These are phyloP conservation scores for Neodiprion pinetum DNA, from an alignment of 1,140 invertebrate genomes.

Conservation along the genomic window DNA sequence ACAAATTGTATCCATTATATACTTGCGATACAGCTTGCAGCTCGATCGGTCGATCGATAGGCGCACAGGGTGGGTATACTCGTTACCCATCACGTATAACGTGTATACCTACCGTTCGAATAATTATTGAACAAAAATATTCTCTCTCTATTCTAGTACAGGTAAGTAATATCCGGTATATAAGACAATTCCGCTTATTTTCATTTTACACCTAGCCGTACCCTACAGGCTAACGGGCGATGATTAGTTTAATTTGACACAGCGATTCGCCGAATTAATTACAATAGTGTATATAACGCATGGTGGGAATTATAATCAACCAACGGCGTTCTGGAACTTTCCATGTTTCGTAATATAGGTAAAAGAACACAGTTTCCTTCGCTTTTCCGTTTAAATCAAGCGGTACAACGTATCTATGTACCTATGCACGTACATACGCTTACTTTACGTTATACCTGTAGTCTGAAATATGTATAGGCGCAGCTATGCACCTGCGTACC, in stretches of 20 bases:
- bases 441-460: no score
- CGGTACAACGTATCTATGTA: no score
- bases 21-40: no score
- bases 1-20: no score
- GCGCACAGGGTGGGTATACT: no score
- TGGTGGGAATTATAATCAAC: not conserved
- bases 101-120: no score
- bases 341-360: not conserved
- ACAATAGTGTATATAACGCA: not conserved
- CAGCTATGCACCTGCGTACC: no score
- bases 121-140: not conserved
- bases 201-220: not conserved
- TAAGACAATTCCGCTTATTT: not conserved
- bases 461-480: no score
- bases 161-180: not conserved
- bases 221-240: no score
- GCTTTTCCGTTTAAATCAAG: not conserved
- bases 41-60: no score
- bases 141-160: not conserved
- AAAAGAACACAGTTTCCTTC: not conserved
- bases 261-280: not conserved
- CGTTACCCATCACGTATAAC: no score
- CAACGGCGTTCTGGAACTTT: conserved; percentile 5
- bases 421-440: no score
- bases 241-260: not conserved